These are phyloP conservation scores for Pilophorus perplexus DNA, from an alignment of 2,888 invertebrate species.

Conservation along the genomic window DNA sequence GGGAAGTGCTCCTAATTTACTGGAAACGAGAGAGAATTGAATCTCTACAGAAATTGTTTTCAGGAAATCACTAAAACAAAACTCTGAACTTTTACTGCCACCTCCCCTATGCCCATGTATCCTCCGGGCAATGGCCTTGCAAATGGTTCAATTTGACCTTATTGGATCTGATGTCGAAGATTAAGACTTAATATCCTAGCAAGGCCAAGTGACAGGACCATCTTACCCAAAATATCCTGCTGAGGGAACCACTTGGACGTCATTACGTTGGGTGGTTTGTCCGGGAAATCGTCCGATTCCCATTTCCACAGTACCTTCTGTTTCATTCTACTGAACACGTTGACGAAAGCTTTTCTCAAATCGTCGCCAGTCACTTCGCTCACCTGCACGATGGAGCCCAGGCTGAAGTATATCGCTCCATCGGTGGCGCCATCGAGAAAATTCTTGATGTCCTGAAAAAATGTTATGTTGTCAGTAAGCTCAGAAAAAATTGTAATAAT, in stretches of 20 bases:
- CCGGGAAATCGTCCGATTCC: slow-evolving; percentile 67
- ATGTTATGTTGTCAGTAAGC: background rate
- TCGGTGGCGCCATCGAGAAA: slow-evolving; percentile 61
- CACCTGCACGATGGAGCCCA: slow-evolving; percentile 80
- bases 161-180: background rate
- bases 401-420: slow-evolving; percentile 79
- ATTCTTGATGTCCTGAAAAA: slow-evolving; percentile 63
- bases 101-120: too few species aligned
- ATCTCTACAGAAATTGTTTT: too few species aligned
- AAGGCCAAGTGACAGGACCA: too few species aligned
- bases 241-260: slow-evolving; percentile 68
- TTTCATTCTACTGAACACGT: slow-evolving; percentile 71
- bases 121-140: too few species aligned
- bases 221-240: slow-evolving; percentile 53
- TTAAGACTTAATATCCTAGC: too few species aligned
- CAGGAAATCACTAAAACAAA: too few species aligned
- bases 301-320: slow-evolving; percentile 83
- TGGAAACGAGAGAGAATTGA: too few species aligned
- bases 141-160: too few species aligned
- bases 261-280: slow-evolving; percentile 71
- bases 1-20: too few species aligned
- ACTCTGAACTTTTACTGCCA: too few species aligned
- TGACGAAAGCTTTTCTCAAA: slow-evolving; percentile 60
- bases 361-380: slow-evolving; percentile 69
- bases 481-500: background rate